Base-by-base conservation (phyloP, 2,888 invertebrate genomes). In the Volucella zonaria region DNA sequence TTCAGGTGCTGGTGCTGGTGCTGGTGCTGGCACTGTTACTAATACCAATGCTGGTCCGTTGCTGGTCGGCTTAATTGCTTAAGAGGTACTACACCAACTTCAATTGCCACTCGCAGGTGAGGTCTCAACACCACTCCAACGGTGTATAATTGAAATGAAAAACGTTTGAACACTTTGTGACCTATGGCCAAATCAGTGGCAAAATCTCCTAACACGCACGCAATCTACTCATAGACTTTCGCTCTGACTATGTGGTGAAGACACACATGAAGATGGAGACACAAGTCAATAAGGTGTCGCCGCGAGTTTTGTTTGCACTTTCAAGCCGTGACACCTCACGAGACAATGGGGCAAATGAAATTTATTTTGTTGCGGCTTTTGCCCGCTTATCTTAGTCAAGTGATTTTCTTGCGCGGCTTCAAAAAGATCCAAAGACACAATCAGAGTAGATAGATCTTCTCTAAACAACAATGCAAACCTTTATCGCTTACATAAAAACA, bases 251-350 rank as follows among this genome's bases (percentile, higher is more conserved):
- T 66, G 52, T 31, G 18, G 31, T 6, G 31, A 31, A 31, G 31
- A 31, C 49, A 10, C 49, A 70, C 31, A 56, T n/a, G 43, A 51
- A 54, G 18, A 51, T 64, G 61, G 47, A 14, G 56, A 68, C 76
- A 77, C 61, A 54, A 82, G 77, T 82, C 71, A 82, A 77, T 73
- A 73, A 67, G 71, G 71, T 77, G 71, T 77, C 59, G 67, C 54
- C 59, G 67, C 54, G 59, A 38, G 54, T 31, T 61, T 59, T 76
- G 68, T 76, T 67, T 76, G 61, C 67, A 76, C 67, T 68, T 68
- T 61, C 59, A 45, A 47, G 45, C 52, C 1, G 18, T 23, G 9
- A 15, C 58, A 38, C 42, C 14, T 4, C 56, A n/a, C 62, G 59
- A 52, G 31, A 79, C 82, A 82, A 79, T 82, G 59, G 45, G 47